These are phyloP conservation scores for Caenorhabditis tropicalis DNA, from an alignment of 1,140 invertebrate genomes.

Conservation along the genomic window DNA sequence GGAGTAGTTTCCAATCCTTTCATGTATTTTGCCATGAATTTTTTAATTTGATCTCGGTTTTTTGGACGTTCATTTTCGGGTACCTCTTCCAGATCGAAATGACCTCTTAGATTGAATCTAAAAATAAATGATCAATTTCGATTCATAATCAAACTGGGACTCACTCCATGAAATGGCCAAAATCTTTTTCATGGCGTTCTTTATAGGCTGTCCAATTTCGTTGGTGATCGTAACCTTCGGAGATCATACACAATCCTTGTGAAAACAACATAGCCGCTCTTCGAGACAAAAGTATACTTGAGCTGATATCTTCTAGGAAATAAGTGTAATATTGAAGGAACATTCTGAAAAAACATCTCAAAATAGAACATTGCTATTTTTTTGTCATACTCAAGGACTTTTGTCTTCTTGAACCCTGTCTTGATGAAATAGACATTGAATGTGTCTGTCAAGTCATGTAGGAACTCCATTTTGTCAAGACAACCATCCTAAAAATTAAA, in stretches of 20 bases:
- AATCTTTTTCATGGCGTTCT: too few species aligned
- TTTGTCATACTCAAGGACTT: neutral
- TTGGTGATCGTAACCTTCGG: too few species aligned
- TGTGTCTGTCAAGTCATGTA: constrained; percentile 31
- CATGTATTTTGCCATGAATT: neutral
- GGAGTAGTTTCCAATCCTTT: too few species aligned
- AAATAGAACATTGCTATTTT: neutral
- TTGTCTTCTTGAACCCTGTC: neutral
- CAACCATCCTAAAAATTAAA: constrained; percentile 31
- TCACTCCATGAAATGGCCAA: neutral
- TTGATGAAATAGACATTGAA: constrained; percentile 16
- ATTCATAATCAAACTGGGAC: neutral
- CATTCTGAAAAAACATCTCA: neutral
- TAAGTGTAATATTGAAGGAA: neutral
- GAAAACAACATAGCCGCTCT: too few species aligned
- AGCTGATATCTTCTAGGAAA: neutral
- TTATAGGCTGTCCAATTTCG: too few species aligned
- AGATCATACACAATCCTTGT: too few species aligned
- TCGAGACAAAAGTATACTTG: too few species aligned
- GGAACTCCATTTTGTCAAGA: constrained; percentile 44
- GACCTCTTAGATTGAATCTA: neutral
- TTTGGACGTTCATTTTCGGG: neutral
- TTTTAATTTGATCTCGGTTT: neutral
- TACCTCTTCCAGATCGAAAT: neutral
- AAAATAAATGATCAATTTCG: neutral